Base-by-base conservation (phyloP, 2,113 vertebrate species). In the Sapayoa aenigma region DNA sequence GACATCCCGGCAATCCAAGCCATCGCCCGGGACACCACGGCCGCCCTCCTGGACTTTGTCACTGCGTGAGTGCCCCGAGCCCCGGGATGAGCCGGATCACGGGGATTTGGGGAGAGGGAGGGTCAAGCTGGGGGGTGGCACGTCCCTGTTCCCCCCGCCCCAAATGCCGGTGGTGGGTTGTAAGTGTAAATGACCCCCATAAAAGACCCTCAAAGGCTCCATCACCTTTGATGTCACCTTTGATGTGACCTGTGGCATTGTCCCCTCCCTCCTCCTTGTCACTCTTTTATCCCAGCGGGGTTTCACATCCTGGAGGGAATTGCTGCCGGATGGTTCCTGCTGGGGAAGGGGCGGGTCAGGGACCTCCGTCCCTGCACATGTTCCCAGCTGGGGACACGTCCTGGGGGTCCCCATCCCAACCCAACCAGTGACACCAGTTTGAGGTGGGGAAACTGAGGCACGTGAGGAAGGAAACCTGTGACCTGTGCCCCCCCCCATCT, bases 21-120 rank as follows among this genome's bases (percentile, higher is more conserved):
- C 5, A 89, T 98, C 1, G 98, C 98, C 42, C 90, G 97, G 79
- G 97, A 97, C 92, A 98, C 98, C 63, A 97, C 98, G 11, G 55
- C 9, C 4, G 47, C 97, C 9, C 96, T 95, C 9, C 87, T 98
- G 68, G n/a, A 93, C 65, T 99, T 99, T 15, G 97, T 98, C 98
- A 95, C 98, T 42, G 95, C 96, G 98, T 99, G 97, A 95, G 98
- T 73, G 82, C 6, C 76, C 46, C 46, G 1, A 15, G 18, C 2
- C 14, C 14, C 15, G 52, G 31, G 28, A 2, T 0, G 12, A 12
- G 31, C 17, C n/a, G 63, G 6, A 27, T 8, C 3, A 5, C 6
- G 7, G 66, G 52, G 16, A 1, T 30, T 2, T 17, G 17, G 27
- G 24, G 35, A 28, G 24, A 3, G 49, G 21, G 4, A 20, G 59